Evolutionary conservation across 2,888 invertebrate genomes (phyloP), one percentile per base, ranked within the genome.

Genomic region (Cephus pulcher): DNA sequence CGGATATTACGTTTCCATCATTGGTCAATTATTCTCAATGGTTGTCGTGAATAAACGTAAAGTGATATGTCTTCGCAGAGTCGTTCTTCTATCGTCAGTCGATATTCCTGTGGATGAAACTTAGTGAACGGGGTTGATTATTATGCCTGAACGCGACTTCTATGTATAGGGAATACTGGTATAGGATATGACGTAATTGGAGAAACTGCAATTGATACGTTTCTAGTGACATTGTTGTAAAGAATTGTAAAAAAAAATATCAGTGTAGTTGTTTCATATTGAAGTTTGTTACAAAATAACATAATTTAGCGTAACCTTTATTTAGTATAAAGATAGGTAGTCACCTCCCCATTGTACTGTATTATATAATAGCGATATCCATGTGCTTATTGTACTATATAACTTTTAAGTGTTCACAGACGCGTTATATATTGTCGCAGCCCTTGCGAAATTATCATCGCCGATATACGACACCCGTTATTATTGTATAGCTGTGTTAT

Each of bases 331-430:
- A 15, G 23, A 56, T 56, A 88, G 85, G 83, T 88, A 89, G 86
- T 84, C 82, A 86, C 82, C 86, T 88, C 85, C 86, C 40, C 23
- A 56, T 56, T 56, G 33, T 33, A 86, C 88, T 88, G 86, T 88
- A 89, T 86, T 90, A 88, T 90, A 89, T 87, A 86, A 88, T 89
- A 89, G 87, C 85, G 86, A 88, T 89, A 88, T 88, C 84, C 86
- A 88, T 87, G 89, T 90, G 90, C 90, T 90, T 90, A 89, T 87
- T 90, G 88, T 90, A 90, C 88, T 87, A 88, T 88, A 89, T 89
- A 88, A 86, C 89, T 87, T 86, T 86, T 86, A 88, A 87, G 84
- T 88, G 85, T 89, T 87, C 88, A 56, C 40, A 84, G 82, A 83
- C 82, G 82, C 34, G 68, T 40, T 40, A 34, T 74, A 35, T 74